phyloP scores from a whole-genome alignment of 2,888 invertebrate genomes.

The Strigamia transsilvanica region DNA sequence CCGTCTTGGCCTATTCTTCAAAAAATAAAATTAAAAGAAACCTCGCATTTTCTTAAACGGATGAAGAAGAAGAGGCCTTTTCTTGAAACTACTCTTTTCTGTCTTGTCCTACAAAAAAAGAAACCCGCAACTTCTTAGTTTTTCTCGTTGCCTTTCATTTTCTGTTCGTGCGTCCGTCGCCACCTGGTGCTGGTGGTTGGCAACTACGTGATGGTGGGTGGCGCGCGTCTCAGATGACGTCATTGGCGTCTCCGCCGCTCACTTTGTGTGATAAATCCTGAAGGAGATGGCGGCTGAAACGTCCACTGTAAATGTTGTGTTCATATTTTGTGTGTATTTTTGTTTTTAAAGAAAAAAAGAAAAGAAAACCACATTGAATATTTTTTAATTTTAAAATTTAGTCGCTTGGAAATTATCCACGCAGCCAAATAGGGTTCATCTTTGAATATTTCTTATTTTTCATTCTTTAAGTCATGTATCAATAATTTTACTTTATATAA shows the following conservation, averaged over 20 bases:
- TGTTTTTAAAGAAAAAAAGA: not conserved
- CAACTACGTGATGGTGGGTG: slow-evolving; percentile 26
- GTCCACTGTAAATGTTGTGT: slow-evolving; percentile 22
- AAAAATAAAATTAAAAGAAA: not conserved
- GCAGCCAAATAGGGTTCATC: slow-evolving; percentile 14
- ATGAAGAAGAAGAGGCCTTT: slow-evolving; percentile 21
- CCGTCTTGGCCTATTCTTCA: slow-evolving; percentile 6
- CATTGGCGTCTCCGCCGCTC: slow-evolving; percentile 26
- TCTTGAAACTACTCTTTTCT: not conserved
- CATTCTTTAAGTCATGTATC: not conserved
- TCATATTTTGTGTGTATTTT: slow-evolving; percentile 26
- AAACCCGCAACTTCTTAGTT: not conserved
- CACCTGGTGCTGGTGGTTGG: slow-evolving; percentile 26
- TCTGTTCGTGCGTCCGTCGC: slow-evolving; percentile 21
- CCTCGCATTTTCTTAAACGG: slow-evolving; percentile 16
- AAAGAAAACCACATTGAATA: not conserved
- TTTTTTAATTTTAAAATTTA: slow-evolving; percentile 16
- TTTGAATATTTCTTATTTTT: not conserved
- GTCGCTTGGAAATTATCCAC: slow-evolving; percentile 30
- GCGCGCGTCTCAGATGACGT: slow-evolving; percentile 30
- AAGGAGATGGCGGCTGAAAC: slow-evolving; percentile 30
- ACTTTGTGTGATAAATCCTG: slow-evolving; percentile 21
- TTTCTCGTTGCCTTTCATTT: not conserved
- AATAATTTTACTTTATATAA: slow-evolving; percentile 20
- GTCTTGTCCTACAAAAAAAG: not conserved